Evolutionary conservation across 2,888 invertebrate species (phyloP), one percentile per base, ranked within the genome.

Genomic region (Adelphocoris suturalis): DNA sequence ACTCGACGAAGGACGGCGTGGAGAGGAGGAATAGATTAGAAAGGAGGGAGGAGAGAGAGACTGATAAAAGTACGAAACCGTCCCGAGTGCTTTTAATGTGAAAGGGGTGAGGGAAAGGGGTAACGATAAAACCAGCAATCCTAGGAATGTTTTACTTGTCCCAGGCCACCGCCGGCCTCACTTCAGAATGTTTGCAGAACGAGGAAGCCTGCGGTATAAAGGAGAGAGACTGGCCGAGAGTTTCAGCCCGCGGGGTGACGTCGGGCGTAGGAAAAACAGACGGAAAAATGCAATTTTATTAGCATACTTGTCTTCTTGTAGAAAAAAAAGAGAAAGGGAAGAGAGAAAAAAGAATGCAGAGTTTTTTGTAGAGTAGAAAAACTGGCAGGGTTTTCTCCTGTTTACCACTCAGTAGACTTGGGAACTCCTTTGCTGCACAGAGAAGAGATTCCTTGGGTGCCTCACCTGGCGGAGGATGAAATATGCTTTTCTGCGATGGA

Each of bases 81-180:
- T 75, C 75, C 75, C 48, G 19, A 86, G 86, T 86, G 86, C 86
- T 86, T 86, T 86, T 75, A 86, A 86, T 86, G 86, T 76, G 68
- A 86, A 86, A 86, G 75, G 86, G 86, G 37, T 7, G 37, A n/a
- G 46, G 37, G 57, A 37, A 61, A 55, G 75, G 68, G 19, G 75
- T 14, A 86, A 86, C 86, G 86, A 86, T 86, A 86, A 86, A 86
- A 86, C 86, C 75, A 86, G 86, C 86, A 75, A 86, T 86, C 86
- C 86, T 86, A 86, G 86, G 86, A 86, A 86, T 86, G 86, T 86
- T 86, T 85, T 86, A 86, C 86, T 86, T 75, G 86, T 75, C 68
- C 48, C 86, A 28, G n/a, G 12, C 52, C 52, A 37, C 12, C 55
- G 27, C 80, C 81, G 13, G 81, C 57, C 68, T 68, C 82, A 82